Evolutionary conservation across 2,888 invertebrate species (phyloP).

Genomic region (Rhamphomyia laevipes): DNA sequence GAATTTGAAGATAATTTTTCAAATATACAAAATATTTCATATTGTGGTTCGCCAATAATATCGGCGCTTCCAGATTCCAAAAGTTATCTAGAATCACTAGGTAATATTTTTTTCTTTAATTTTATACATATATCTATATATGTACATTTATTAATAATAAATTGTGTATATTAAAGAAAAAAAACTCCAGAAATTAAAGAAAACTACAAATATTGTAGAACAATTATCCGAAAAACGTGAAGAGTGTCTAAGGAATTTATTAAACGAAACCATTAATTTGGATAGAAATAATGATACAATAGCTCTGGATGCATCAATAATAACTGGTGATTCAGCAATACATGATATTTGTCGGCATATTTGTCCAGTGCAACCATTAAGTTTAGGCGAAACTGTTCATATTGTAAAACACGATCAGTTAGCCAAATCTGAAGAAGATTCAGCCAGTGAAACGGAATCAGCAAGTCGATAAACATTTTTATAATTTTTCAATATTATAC

Average conservation of each 20-base stretch:
- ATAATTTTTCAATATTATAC: constrained; percentile 7
- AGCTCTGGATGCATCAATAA: constrained; percentile 37
- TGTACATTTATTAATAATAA: not conserved
- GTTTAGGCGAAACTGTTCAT: constrained; percentile 41
- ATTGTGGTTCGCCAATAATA: constrained; percentile 21
- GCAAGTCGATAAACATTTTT: not conserved
- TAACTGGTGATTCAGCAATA: constrained; percentile 26
- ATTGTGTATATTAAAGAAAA: constrained; percentile 24
- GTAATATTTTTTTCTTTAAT: constrained; percentile 38
- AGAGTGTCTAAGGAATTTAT: constrained; percentile 40
- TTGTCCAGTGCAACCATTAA: constrained; percentile 41
- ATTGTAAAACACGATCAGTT: constrained; percentile 44
- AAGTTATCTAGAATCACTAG: constrained; percentile 47
- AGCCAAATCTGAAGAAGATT: constrained; percentile 15
- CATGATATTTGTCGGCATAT: constrained; percentile 38
- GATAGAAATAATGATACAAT: constrained; percentile 19
- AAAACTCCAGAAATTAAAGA: constrained; percentile 40
- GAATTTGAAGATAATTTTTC: constrained; percentile 50
- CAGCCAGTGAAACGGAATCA: constrained; percentile 8
- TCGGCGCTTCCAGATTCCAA: constrained; percentile 39
- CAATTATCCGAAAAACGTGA: constrained; percentile 41
- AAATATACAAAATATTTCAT: constrained; percentile 22
- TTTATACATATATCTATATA: not conserved
- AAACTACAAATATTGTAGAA: constrained; percentile 39
- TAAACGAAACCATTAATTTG: constrained; percentile 26